These are phyloP conservation scores for Ephydatia muelleri DNA, from an alignment of 37 sponge, comb jelly and placozoan genomes.

Conservation along the genomic window DNA sequence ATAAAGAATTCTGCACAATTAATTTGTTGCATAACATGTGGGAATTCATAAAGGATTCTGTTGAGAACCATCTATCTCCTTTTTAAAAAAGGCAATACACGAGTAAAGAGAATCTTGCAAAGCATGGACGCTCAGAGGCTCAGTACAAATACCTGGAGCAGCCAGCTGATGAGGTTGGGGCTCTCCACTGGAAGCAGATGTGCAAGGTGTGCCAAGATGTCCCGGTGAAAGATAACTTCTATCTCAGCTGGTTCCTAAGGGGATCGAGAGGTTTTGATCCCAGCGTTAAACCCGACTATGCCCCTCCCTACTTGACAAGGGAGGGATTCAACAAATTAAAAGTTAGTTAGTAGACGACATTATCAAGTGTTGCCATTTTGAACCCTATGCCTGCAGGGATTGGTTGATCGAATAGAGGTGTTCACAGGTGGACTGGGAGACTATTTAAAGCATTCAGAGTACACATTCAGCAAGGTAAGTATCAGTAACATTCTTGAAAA, in stretches of 20 bases:
- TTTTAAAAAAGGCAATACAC: neutral
- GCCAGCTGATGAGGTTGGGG: slow-evolving; percentile 17
- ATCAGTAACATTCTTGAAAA: neutral
- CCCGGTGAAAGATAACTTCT: slow-evolving; percentile 55
- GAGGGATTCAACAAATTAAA: slow-evolving; percentile 35
- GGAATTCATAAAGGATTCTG: neutral
- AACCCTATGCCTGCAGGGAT: neutral
- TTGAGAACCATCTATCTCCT: neutral
- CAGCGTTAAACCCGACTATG: slow-evolving; percentile 14
- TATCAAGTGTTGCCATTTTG: neutral
- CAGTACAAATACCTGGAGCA: slow-evolving; percentile 46
- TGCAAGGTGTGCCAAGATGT: slow-evolving; percentile 13
- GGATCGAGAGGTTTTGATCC: slow-evolving; percentile 32
- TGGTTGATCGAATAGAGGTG: slow-evolving; percentile 40
- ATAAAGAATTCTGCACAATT: neutral
- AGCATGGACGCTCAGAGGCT: slow-evolving; percentile 13
- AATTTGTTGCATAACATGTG: neutral
- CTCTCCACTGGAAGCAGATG: slow-evolving; percentile 20
- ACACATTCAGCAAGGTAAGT: slow-evolving; percentile 13
- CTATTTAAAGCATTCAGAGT: slow-evolving; percentile 9
- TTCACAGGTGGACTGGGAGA: slow-evolving; percentile 25
- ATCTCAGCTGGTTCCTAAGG: slow-evolving; percentile 47
- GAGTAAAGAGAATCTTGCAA: slow-evolving; percentile 1
- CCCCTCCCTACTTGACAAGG: slow-evolving; percentile 38
- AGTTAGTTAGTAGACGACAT: slow-evolving; percentile 13